Conservation (phyloP, 2,113 vertebrate genomes). For the Percopsis transmontana region DNA sequence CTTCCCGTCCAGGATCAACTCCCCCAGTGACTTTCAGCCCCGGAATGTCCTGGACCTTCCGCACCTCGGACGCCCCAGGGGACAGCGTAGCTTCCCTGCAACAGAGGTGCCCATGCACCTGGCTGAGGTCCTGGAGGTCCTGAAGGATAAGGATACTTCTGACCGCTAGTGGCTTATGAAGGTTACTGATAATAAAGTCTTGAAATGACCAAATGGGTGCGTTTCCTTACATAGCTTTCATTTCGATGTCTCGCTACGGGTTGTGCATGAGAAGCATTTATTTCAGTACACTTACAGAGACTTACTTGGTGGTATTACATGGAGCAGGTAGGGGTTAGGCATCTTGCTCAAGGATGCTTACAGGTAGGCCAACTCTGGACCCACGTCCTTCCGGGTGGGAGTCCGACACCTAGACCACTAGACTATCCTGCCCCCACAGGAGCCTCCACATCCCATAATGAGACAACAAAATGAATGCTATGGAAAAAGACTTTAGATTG, state of each 20-base stretch:
- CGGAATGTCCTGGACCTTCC: conserved; percentile 50
- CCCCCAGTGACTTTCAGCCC: conserved; percentile 40
- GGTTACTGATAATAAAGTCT: background rate
- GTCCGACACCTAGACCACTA: too few species aligned
- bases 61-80: conserved; percentile 19
- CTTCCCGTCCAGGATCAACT: conserved; percentile 57
- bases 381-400: too few species aligned
- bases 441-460: too few species aligned
- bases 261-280: background rate
- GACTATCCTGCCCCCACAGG: too few species aligned
- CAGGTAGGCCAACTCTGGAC: too few species aligned
- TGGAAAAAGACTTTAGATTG: too few species aligned
- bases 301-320: too few species aligned
- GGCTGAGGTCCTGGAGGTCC: conserved; percentile 58
- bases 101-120: conserved; percentile 76
- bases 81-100: conserved; percentile 54
- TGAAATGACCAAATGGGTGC: too few species aligned
- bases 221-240: background rate
- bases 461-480: too few species aligned
- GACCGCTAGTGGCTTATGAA: background rate
- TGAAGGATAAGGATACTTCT: conserved; percentile 56
- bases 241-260: background rate
- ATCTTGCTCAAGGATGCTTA: too few species aligned
- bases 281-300: background rate
- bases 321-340: too few species aligned